Base-by-base conservation (phyloP, 2,797 vertebrate genomes). In the Euthynnus affinis region DNA sequence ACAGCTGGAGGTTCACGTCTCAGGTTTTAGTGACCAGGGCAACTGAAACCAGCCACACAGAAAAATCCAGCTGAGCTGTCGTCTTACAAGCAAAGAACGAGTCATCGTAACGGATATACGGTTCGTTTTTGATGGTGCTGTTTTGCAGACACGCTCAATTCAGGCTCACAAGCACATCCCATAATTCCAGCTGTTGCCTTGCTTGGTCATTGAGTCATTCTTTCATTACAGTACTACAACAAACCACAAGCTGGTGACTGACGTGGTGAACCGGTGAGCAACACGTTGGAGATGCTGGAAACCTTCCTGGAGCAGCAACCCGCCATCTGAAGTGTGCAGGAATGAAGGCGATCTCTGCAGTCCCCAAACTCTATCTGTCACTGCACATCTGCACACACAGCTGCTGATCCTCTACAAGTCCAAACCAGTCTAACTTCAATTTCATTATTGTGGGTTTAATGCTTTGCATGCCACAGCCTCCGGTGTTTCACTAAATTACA, bases 231-330 rank as follows among this genome's bases (percentile, higher is more conserved):
- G 25, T 32, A 64, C 23, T 14, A 64, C 23, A 15, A 42, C 42
- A 22, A 67, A 29, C 62, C 67, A 59, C 63, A 64, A 40, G 23
- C 20, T 81, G 34, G 59, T 40, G 22, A 56, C 14, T 51, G 78
- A 84, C n/a, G 59, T 75, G 6, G 71, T 60, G 14, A 84, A 58
- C 17, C 46, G 18, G 14, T 81, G 78, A 74, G 65, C 27, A 29
- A 5, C 27, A 29, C 14, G n/a, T 48, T 65, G n/a, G 71, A 85
- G 9, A 74, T 85, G 53, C 32, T 71, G 18, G 74, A 81, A 9
- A 13, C 74, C 7, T 81, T 74, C 17, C 20, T 76, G 9, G 66
- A 63, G 40, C 63, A 77, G 49, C 56, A 42, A 42, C 40, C 40
- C 14, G 40, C 1, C 40, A 42, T 12, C 40, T 12, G 40, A 42